Base-by-base conservation (phyloP, 2,113 vertebrate genomes). In the Ceuthmochares aereus region DNA sequence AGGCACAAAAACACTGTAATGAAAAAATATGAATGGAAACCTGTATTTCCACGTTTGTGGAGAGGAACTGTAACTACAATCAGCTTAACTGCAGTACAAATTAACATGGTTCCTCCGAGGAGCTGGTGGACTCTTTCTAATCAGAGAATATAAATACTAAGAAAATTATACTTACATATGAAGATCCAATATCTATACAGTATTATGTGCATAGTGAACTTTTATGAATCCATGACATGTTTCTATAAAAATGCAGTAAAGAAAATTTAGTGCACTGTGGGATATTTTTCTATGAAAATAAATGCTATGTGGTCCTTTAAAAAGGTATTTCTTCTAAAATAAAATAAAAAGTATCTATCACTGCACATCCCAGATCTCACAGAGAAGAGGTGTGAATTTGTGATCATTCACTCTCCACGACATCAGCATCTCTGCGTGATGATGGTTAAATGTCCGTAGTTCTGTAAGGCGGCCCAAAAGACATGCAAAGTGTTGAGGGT, bases 311-410 rank as follows among this genome's bases (percentile, higher is more conserved):
- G 58, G 89, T 94, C 90, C 66, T 91, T 96, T 89, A 74, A 79
- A 94, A 91, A 93, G 17, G 12, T 58, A 49, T 22, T 82, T 69
- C 26, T 76, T 52, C 84, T 60, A 32, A 85, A 94, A 84, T 63
- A 21, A 47, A 66, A 37, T 20, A 8, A 25, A 29, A 26, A 27
- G 30, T 26, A 81, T 59, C 22, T 29, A 5, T 98, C 97, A 99
- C 97, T 99, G 99, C 43, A 99, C 99, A 25, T 99, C 99, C 99
- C 99, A 99, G 98, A 99, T 99, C 97, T 99, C 99, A 89, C 99
- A 99, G 91, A 99, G 99, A 45, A 99, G 98, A 0, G 99, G 99
- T 36, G 99, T 99, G 91, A 99, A 99, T 96, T 99, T 99, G 96
- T 99, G 99, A 89, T 99, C 98, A 3, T 98, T 99, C 70, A 98